Percentiles rank a stretch among this genome's conserved stretches.
phyloP scores from a whole-genome alignment of 2,113 vertebrate genomes.

The Shinisaurus crocodilurus region DNA sequence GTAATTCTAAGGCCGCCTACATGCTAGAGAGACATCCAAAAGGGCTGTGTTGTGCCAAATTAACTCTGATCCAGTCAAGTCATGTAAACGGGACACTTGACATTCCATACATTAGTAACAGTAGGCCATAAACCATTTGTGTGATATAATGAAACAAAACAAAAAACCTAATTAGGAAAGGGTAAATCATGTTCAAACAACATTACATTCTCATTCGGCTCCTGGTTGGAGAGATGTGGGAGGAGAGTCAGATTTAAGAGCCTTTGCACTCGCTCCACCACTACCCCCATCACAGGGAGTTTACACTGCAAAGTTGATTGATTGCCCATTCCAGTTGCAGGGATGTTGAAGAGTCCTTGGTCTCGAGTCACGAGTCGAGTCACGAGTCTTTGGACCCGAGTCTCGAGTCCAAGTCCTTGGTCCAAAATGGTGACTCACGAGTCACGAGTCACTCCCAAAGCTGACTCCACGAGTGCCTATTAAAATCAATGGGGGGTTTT shows the following conservation, averaged over 20 bases:
- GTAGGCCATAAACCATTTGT: constrained; percentile 7
- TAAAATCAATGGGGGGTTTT: too few relatives aligned
- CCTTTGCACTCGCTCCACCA: background rate
- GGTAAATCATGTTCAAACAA: constrained; percentile 28
- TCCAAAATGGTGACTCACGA: too few relatives aligned
- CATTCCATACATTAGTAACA: background rate
- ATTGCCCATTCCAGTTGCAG: background rate
- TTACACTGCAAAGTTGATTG: background rate
- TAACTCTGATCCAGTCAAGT: constrained; percentile 28
- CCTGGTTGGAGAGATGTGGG: background rate
- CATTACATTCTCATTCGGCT: background rate
- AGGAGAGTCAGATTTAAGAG: background rate
- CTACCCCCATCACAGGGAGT: background rate
- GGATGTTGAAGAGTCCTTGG: too few relatives aligned
- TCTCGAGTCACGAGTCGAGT: too few relatives aligned
- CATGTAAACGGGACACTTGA: constrained; percentile 7
- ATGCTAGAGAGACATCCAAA: background rate
- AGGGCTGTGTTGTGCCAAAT: constrained; percentile 13
- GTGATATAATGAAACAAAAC: background rate
- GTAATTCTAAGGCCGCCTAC: constrained; percentile 12
- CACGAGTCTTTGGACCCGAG: too few relatives aligned
- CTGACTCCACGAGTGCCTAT: too few relatives aligned
- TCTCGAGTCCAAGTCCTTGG: too few relatives aligned
- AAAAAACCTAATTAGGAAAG: background rate
- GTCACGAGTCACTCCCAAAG: too few relatives aligned